Evolutionary conservation across 2,113 vertebrate genomes (phyloP).

Genomic region (Lepidothrix coronata): DNA sequence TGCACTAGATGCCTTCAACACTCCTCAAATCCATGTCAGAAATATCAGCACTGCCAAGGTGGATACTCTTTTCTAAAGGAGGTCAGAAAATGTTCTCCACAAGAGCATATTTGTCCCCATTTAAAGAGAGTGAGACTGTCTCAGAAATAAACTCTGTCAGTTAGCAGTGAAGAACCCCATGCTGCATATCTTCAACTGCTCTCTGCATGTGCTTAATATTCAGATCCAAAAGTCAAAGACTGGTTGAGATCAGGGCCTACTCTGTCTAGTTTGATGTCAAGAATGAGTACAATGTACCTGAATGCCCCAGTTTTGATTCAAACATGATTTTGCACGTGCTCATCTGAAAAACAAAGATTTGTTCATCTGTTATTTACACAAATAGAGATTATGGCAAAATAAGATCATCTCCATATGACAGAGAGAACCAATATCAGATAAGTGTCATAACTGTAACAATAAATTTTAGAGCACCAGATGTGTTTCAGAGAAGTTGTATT

Average conservation of each 20-base stretch:
- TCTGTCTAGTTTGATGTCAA: background rate
- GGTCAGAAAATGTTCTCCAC: background rate
- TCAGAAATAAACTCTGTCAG: background rate
- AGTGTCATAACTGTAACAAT: background rate
- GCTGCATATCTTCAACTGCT: background rate
- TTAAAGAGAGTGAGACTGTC: background rate
- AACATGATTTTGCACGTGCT: background rate
- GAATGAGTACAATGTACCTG: background rate
- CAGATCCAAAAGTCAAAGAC: background rate
- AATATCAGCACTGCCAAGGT: background rate
- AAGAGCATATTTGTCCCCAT: background rate
- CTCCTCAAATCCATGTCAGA: background rate
- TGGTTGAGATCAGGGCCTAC: background rate
- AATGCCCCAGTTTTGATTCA: background rate
- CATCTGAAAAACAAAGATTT: background rate
- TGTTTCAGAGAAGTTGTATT: background rate
- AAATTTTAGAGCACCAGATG: background rate
- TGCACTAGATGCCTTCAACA: background rate
- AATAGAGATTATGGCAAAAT: background rate
- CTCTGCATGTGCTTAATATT: background rate
- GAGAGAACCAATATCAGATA: background rate
- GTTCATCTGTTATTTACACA: background rate
- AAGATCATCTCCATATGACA: background rate
- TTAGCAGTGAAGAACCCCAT: background rate
- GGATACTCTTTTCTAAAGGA: background rate